Conservation (phyloP, 2,888 invertebrate species). For the Alentia gelatinosa region DNA sequence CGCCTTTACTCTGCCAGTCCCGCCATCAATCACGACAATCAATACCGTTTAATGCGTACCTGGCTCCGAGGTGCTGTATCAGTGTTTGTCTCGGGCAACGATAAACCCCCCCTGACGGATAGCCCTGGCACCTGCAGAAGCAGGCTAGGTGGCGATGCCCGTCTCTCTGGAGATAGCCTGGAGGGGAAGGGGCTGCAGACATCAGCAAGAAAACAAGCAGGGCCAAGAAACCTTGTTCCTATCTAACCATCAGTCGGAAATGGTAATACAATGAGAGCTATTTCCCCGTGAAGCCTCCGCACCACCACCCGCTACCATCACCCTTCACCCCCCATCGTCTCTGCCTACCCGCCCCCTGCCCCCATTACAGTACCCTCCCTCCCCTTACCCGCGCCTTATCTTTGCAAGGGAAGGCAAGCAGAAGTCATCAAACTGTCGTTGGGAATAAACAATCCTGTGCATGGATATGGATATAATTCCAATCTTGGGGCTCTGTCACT, state of each 20-base stretch:
- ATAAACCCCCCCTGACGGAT: background rate
- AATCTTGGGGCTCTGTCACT: background rate
- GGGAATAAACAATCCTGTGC: background rate
- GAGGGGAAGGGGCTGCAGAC: background rate
- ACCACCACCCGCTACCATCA: background rate
- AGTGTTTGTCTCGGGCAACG: background rate
- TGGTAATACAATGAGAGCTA: background rate
- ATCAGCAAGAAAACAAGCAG: background rate
- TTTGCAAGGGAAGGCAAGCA: background rate
- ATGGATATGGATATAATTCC: background rate
- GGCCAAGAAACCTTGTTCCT: background rate
- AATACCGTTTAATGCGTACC: background rate
- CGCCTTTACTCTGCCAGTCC: too few relatives aligned
- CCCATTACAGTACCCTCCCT: background rate
- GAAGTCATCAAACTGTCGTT: slow-evolving; percentile 25
- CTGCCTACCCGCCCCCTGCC: background rate
- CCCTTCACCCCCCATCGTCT: background rate
- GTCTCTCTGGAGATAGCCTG: background rate
- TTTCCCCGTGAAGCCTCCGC: background rate
- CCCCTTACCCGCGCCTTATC: background rate
- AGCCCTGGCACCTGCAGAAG: background rate
- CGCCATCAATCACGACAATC: background rate
- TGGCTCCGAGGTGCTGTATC: background rate
- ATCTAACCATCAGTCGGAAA: background rate
- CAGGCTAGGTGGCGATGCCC: background rate